Conservation (phyloP, 2,888 invertebrate genomes). For the Conistra vaccinii region DNA sequence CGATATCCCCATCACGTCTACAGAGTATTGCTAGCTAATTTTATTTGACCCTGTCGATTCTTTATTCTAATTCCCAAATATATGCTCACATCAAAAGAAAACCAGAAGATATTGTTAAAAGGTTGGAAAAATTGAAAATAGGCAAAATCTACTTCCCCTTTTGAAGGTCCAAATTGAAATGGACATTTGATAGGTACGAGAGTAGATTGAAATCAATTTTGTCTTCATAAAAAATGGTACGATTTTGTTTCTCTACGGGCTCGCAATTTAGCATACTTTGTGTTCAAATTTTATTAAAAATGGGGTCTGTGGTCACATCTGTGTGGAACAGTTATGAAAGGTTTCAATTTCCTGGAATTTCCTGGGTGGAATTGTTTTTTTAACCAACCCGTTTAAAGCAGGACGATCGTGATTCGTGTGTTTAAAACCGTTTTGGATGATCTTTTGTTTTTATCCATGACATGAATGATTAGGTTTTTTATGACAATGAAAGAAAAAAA, state of each 20-base stretch:
- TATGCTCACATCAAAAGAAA: not conserved
- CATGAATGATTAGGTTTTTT: not conserved
- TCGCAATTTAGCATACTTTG: conserved; percentile 33
- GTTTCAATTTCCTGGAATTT: conserved; percentile 51
- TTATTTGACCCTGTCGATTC: not conserved
- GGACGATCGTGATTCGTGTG: not conserved
- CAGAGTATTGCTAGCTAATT: too few species aligned
- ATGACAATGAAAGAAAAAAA: too few species aligned
- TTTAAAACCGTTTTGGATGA: not conserved
- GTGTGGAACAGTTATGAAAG: conserved; percentile 37
- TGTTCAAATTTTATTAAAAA: conserved; percentile 46
- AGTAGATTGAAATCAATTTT: conserved; percentile 35
- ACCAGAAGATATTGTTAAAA: not conserved
- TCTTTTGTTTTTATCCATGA: not conserved
- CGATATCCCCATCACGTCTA: too few species aligned
- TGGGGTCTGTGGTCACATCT: conserved; percentile 31
- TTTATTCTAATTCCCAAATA: not conserved
- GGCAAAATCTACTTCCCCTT: conserved; percentile 3
- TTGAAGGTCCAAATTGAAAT: conserved; percentile 37
- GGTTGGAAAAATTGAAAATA: not conserved
- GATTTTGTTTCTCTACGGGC: not conserved
- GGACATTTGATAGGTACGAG: conserved; percentile 8
- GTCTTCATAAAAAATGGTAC: conserved; percentile 19
- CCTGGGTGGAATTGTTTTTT: conserved; percentile 46
- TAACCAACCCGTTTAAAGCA: not conserved